These are phyloP conservation scores for Gallinago stenura DNA, from an alignment of 2,797 vertebrate species.

Conservation along the genomic window DNA sequence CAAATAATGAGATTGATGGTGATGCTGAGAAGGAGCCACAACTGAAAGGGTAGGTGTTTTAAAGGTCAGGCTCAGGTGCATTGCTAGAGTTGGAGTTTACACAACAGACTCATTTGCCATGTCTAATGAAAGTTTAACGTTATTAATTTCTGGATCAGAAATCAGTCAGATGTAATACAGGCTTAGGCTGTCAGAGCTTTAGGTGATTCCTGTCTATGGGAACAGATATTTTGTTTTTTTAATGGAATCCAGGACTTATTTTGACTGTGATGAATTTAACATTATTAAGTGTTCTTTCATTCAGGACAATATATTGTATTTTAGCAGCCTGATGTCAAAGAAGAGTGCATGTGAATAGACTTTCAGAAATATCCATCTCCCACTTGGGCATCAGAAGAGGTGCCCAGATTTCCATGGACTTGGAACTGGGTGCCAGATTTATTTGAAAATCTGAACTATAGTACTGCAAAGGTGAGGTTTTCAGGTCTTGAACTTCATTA, in stretches of 20 bases:
- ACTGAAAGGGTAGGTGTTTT: background rate
- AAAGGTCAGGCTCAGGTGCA: background rate
- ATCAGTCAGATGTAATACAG: background rate
- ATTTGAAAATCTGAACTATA: background rate
- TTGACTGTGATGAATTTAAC: background rate
- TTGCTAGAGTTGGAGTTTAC: background rate
- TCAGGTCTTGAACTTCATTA: background rate
- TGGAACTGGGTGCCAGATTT: fast-evolving
- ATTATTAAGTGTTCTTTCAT: background rate
- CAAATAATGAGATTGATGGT: background rate
- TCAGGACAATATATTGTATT: background rate
- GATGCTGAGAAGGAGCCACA: background rate
- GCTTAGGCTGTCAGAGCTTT: background rate
- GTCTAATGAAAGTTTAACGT: background rate
- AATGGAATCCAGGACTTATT: background rate
- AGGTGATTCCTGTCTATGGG: background rate
- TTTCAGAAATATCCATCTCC: background rate
- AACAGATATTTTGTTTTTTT: background rate
- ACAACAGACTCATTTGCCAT: background rate
- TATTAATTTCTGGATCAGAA: background rate
- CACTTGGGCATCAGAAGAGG: background rate
- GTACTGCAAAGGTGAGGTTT: background rate
- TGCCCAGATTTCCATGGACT: background rate
- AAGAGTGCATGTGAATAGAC: background rate
- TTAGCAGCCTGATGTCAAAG: background rate